Conservation (phyloP, 2,113 vertebrate species). For the Numenius arquata region DNA sequence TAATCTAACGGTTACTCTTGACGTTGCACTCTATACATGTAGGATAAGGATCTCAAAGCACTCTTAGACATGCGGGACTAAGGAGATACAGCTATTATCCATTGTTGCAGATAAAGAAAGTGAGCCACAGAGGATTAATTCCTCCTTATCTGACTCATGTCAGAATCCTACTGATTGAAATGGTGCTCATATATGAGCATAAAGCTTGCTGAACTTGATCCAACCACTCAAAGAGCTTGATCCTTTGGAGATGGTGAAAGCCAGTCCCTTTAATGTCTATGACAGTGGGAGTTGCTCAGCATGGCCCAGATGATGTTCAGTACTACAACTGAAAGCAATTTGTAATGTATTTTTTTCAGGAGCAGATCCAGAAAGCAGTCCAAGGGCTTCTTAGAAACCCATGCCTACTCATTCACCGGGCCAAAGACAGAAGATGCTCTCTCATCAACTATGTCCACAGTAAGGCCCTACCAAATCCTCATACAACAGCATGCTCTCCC, state of each 20-base stretch:
- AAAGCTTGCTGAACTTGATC: not conserved
- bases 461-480: not conserved
- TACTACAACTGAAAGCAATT: not conserved
- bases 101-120: not conserved
- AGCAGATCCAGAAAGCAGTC: not conserved
- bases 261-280: not conserved
- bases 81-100: not conserved
- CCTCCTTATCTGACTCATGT: not conserved
- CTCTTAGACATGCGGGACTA: not conserved
- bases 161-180: not conserved
- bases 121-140: not conserved
- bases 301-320: not conserved
- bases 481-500: not conserved
- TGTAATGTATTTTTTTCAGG: not conserved
- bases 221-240: not conserved
- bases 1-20: not conserved
- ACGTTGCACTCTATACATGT: not conserved
- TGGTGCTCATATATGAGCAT: not conserved
- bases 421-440: not conserved
- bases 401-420: not conserved
- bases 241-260: not conserved
- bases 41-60: slow-evolving; percentile 5
- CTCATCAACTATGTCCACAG: not conserved
- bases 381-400: not conserved
- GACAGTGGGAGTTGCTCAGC: not conserved